These are phyloP conservation scores for Jacana jacana DNA, from an alignment of 2,113 vertebrate genomes.

Conservation along the genomic window DNA sequence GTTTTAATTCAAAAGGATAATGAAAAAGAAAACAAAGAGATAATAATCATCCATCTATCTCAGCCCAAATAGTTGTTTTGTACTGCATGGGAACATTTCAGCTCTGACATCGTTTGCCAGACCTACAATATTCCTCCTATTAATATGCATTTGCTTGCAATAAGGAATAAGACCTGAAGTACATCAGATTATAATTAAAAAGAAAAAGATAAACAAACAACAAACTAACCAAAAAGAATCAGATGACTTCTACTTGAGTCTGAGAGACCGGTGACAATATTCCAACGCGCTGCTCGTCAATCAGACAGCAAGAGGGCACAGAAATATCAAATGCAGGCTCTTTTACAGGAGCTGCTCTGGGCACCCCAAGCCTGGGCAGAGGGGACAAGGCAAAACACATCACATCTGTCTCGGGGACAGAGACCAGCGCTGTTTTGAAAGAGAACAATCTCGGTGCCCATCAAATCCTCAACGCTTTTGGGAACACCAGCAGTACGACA, in stretches of 20 bases:
- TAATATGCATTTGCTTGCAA: background rate
- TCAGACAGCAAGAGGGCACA: background rate
- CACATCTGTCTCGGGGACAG: background rate
- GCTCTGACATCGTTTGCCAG: conserved; percentile 2
- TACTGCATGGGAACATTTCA: background rate
- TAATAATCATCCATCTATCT: conserved; percentile 30
- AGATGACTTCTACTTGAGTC: background rate
- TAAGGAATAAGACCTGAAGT: background rate
- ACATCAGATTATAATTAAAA: background rate
- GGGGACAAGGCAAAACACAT: background rate
- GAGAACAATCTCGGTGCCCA: background rate
- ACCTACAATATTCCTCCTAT: background rate
- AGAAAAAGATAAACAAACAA: background rate
- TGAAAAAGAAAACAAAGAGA: conserved; percentile 47
- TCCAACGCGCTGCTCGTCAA: background rate
- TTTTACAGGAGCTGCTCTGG: background rate
- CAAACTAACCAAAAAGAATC: background rate
- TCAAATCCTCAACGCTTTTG: background rate
- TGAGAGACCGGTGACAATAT: background rate
- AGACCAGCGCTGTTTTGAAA: background rate
- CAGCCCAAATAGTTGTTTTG: conserved; percentile 10
- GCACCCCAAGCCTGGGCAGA: background rate
- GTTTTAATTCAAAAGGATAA: conserved; percentile 48
- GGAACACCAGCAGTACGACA: background rate
- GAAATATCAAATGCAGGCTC: background rate